Base-by-base conservation (phyloP, 2,888 invertebrate species). In the Pseudococcus jackbeardsleyi region DNA sequence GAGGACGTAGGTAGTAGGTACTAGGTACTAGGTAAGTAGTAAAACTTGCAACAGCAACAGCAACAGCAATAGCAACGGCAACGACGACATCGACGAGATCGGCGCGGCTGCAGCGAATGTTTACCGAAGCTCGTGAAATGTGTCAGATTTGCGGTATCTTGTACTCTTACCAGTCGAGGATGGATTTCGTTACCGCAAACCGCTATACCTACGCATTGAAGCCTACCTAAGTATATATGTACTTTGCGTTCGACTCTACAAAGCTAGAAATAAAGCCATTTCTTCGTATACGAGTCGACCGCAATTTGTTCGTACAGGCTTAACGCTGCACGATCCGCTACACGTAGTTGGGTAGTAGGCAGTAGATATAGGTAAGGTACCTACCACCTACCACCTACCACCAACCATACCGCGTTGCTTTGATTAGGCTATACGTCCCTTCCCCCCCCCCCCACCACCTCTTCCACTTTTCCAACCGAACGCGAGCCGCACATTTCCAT, bases 131-230 rank as follows among this genome's bases (percentile, higher is more conserved):
- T 64, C 64, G 22, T 64, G 64, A 64, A 64, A 64, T 64, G 64
- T 64, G 64, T 64, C 64, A 64, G 64, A 64, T 64, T 64, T 64
- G 64, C 64, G 64, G 64, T 64, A 64, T 19, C 64, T 64, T 64
- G 64, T 22, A 64, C 64, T 50, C 50, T 50, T 50, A 50, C 26
- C 64, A 64, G 22, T 64, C 64, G 12, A 64, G 22, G 64, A 64
- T 64, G 64, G 64, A 64, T 64, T 64, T 64, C 19, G 64, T 64
- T 22, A 64, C 64, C 64, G 64, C 64, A 64, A 64, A 64, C 64
- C 64, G 64, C 64, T 19, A 33, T 3, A 3, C 26, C 64, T 19
- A 33, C 26, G 26, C 26, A 2, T 22, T 64, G 64, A 64, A 64
- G 64, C 22, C 64, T 64, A 22, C n/a, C n/a, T n/a, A n/a, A n/a